Percentiles rank a stretch among this genome's conserved stretches.
Conservation (phyloP, 2,888 invertebrate species). For the Cheilosia variabilis region DNA sequence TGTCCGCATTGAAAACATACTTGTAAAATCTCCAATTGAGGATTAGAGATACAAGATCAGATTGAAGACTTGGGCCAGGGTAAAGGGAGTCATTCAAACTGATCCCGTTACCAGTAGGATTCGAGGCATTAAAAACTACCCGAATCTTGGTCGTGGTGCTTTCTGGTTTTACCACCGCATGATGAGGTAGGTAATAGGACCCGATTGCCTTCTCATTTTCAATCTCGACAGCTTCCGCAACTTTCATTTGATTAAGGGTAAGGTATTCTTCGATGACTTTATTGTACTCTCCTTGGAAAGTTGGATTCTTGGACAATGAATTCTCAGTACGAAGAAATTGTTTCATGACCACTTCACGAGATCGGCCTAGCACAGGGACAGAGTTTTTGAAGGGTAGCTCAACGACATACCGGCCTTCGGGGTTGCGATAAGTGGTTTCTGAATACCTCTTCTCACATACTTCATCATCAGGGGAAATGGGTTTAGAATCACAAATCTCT, state of each 20-base stretch:
- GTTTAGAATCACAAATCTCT: too few species aligned
- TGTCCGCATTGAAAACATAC: too few species aligned
- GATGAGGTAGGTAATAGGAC: neutral
- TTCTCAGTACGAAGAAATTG: neutral
- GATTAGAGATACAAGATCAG: too few species aligned
- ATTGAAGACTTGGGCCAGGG: too few species aligned
- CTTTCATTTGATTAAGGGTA: neutral
- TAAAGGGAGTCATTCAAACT: too few species aligned
- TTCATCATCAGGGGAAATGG: too few species aligned
- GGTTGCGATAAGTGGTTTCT: neutral
- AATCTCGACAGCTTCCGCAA: neutral
- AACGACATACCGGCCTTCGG: neutral
- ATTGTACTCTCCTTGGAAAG: too few species aligned
- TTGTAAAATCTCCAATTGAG: too few species aligned
- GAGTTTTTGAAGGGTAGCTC: constrained; percentile 4
- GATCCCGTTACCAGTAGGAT: too few species aligned
- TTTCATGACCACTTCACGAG: neutral
- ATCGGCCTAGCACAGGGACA: neutral
- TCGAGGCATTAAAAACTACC: too few species aligned
- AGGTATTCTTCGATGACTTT: neutral
- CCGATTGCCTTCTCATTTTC: neutral
- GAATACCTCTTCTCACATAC: too few species aligned
- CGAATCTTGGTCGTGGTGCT: neutral
- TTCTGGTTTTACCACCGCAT: neutral
- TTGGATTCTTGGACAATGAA: neutral